These are phyloP conservation scores for Recurvirostra avosetta DNA, from an alignment of 2,113 vertebrate genomes.

Conservation along the genomic window DNA sequence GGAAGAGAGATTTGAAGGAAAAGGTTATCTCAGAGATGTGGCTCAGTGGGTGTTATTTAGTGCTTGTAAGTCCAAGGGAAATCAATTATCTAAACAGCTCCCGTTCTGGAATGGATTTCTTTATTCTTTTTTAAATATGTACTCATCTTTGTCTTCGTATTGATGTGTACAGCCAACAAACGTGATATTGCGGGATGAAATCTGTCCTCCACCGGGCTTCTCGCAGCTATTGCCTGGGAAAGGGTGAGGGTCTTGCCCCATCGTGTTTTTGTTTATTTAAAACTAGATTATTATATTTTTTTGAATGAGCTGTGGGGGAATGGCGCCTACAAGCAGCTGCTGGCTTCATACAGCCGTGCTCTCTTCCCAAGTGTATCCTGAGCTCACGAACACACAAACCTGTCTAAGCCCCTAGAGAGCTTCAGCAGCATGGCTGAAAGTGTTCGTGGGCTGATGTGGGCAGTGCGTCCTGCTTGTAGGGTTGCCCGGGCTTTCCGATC, in stretches of 20 bases:
- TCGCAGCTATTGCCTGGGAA: fast-evolving
- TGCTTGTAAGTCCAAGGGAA: constrained; percentile 40
- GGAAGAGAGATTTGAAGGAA: constrained; percentile 28
- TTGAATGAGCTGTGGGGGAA: background rate
- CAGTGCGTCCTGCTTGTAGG: fast-evolving
- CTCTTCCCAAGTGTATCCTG: fast-evolving
- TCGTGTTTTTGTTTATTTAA: fast-evolving
- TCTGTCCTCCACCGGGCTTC: background rate
- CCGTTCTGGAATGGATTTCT: background rate
- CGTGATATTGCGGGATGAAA: background rate
- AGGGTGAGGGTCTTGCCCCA: background rate
- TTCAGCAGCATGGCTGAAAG: fast-evolving
- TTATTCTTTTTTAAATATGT: background rate
- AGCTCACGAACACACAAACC: fast-evolving
- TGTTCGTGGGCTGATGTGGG: fast-evolving
- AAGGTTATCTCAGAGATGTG: constrained; percentile 9
- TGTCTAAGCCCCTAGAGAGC: fast-evolving
- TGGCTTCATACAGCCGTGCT: fast-evolving
- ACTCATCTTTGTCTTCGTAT: background rate
- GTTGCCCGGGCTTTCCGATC: background rate
- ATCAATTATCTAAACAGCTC: constrained; percentile 50
- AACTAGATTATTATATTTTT: background rate
- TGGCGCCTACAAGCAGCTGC: background rate
- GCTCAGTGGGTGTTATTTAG: background rate
- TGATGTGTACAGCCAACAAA: background rate